Conservation (phyloP, 2,888 invertebrate genomes). For the Lobophora halterata region DNA sequence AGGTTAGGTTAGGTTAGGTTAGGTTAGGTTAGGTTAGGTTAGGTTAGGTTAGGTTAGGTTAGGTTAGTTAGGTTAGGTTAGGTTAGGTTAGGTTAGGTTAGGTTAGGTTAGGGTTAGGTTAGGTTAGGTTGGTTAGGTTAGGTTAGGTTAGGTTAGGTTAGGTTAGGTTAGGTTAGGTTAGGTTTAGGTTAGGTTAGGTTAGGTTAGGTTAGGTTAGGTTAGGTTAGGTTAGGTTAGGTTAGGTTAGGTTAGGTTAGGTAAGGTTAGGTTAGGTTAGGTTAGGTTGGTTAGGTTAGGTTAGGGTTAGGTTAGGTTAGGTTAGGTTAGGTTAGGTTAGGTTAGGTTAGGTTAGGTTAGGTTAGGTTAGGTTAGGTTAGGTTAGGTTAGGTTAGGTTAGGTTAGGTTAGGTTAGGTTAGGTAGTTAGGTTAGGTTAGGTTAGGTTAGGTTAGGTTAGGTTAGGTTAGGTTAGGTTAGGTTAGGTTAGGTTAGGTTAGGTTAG, state of each 20-base stretch:
- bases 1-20: constrained; percentile 17
- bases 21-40: constrained; percentile 20
- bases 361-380: constrained; percentile 15
- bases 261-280: constrained; percentile 9
- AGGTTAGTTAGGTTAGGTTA: constrained; percentile 12
- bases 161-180: constrained; percentile 21
- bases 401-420: constrained; percentile 15
- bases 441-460: constrained; percentile 15
- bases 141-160: constrained; percentile 21
- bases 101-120: constrained; percentile 17
- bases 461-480: constrained; percentile 16
- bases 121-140: constrained; percentile 21
- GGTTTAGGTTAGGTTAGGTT: constrained; percentile 13
- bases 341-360: constrained; percentile 8
- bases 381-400: constrained; percentile 21
- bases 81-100: constrained; percentile 17
- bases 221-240: constrained; percentile 6
- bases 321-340: constrained; percentile 8
- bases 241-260: constrained; percentile 7
- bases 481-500: constrained; percentile 15
- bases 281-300: constrained; percentile 23
- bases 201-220: constrained; percentile 23
- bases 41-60: constrained; percentile 10
- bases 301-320: constrained; percentile 21
- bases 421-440: constrained; percentile 13